These are phyloP conservation scores for Spea hammondii DNA, from an alignment of 2,797 vertebrate species.

Conservation along the genomic window DNA sequence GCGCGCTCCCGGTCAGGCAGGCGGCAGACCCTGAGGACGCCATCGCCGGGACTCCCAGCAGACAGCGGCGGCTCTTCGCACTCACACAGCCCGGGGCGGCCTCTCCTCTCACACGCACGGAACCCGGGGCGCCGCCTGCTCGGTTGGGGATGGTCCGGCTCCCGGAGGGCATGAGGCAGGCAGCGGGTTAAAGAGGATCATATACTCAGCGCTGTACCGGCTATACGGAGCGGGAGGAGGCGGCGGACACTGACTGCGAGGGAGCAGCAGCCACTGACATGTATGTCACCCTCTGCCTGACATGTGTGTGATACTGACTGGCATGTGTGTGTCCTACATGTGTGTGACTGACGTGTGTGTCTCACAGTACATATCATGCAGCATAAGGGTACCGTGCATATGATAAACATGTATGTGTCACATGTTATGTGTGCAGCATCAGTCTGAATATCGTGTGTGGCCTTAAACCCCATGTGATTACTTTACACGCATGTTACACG, in stretches of 20 bases:
- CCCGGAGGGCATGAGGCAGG: conserved; percentile 27
- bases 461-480: background rate
- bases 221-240: background rate
- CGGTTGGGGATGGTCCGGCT: conserved; percentile 13
- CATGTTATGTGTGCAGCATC: background rate
- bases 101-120: background rate
- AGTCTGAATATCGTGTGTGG: background rate
- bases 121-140: background rate
- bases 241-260: conserved; percentile 6
- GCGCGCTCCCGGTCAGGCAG: conserved; percentile 13
- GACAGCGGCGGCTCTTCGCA: background rate
- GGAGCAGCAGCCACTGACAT: conserved; percentile 14
- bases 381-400: background rate
- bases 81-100: background rate
- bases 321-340: background rate
- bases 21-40: conserved; percentile 21
- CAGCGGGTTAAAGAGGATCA: conserved; percentile 8
- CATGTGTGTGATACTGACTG: background rate
- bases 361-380: background rate
- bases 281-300: background rate
- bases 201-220: conserved; percentile 1
- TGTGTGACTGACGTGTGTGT: conserved; percentile 3
- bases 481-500: background rate
- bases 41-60: background rate
- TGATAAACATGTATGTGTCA: conserved; percentile 3